These are phyloP conservation scores for Bombylius discolor DNA, from an alignment of 2,888 invertebrate species.

Conservation along the genomic window DNA sequence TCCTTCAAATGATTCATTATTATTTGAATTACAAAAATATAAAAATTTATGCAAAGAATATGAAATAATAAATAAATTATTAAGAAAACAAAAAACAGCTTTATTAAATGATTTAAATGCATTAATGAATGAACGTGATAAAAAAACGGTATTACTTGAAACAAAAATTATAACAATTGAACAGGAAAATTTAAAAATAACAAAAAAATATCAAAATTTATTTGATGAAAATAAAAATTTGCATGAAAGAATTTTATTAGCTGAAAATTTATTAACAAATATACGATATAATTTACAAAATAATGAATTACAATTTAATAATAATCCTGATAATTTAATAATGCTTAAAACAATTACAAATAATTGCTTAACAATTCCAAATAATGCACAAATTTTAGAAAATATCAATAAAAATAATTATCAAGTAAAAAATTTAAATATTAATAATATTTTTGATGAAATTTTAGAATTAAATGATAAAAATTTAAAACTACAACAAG, in stretches of 20 bases:
- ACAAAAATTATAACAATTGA: constrained; percentile 23
- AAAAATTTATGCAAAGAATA: constrained; percentile 24
- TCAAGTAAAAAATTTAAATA: too few relatives aligned
- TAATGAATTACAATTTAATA: too few relatives aligned
- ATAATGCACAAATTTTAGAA: too few relatives aligned
- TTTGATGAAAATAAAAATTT: constrained; percentile 21
- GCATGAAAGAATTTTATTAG: constrained; percentile 18
- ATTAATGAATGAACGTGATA: constrained; percentile 24
- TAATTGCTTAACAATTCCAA: too few relatives aligned
- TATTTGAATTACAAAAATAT: constrained; percentile 25
- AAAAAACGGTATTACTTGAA: constrained; percentile 24
- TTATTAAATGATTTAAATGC: constrained; percentile 25
- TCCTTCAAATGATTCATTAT: constrained; percentile 1
- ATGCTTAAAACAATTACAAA: too few relatives aligned
- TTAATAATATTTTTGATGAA: too few relatives aligned
- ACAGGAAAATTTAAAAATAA: constrained; percentile 28
- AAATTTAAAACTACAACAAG: too few relatives aligned
- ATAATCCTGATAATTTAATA: too few relatives aligned
- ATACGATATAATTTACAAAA: not conserved
- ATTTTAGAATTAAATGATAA: too few relatives aligned
- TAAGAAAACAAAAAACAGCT: constrained; percentile 28
- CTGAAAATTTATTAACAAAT: not conserved
- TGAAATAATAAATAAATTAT: constrained; percentile 25
- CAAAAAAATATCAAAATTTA: constrained; percentile 24
- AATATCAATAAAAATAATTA: too few relatives aligned